Base-by-base conservation (phyloP, 1,140 invertebrate genomes). In the Aphelenchoides fujianensis region DNA sequence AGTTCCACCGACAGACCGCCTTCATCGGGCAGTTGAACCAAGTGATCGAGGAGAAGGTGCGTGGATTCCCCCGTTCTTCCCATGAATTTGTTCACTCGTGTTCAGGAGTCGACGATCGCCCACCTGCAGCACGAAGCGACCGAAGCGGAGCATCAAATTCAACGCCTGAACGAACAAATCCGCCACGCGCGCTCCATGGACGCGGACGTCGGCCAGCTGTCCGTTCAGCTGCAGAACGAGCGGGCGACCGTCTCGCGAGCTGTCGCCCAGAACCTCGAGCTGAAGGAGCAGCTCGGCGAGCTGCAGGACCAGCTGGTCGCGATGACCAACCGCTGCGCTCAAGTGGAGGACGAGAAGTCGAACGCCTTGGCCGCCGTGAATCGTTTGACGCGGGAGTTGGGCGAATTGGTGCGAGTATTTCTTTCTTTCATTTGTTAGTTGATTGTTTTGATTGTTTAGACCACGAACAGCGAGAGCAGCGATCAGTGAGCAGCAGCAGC, bases 181-280 rank as follows among this genome's bases (percentile, higher is more conserved):
- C 35, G 61, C 19, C 35, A 31, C 12, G 23, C 34, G 32, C 31
- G 3, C 19, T 16, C 7, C 3, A 23, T 67, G 27, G 23, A n/a
- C 12, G 1, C 16, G 16, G 78, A 78, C 67, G 68, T 80, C 3
- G 34, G 61, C 23, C 35, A 27, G 27, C 32, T 82, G 3, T 52
- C 69, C 12, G 61, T 74, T 41, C 72, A 79, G 48, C 63, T 94
- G 84, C 91, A 97, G 86, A 94, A 92, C 85, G 94, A 97, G 85
- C 94, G 95, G 86, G 88, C 94, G 30, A 94, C 94, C 32, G 92
- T 95, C 61, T 91, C 93, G 62, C 88, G 92, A 76, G 94, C 95
- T 28, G 89, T 95, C 3, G 88, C 90, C 55, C 95, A 98, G 86
- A 98, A 98, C 87, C 89, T 90, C 73, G 90, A 94, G 84, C 87